Evolutionary conservation across 1,140 invertebrate species (phyloP), one percentile per base, ranked within the genome.

Genomic region (Aphis craccivora): DNA sequence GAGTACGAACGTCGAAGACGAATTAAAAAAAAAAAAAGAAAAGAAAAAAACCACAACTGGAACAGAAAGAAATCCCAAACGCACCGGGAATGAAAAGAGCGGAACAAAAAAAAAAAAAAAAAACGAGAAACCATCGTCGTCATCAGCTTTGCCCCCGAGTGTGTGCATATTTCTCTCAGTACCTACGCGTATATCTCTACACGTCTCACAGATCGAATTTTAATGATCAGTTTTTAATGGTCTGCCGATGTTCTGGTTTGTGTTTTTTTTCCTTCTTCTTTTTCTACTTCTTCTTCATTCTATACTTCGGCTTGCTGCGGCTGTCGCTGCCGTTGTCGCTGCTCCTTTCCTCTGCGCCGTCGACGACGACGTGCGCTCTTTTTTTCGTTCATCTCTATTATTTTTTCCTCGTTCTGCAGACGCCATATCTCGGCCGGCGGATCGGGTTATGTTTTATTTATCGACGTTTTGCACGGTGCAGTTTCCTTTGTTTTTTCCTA

Each of bases 401-500:
- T 93, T 93, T 93, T 93, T 93, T 93, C 76, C 76, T 53, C 91
- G 22, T 93, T 55, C 81, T 40, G 37, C 37, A 55, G 91, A 93
- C 91, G 91, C 91, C 91, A 93, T 86, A 86, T 93, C 91, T 93
- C 89, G 37, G 81, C 81, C 91, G 25, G 35, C 45, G 55, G 91
- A 83, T 83, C 91, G 91, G 91, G 91, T 93, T 93, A 93, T 93
- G 91, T 93, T 93, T 93, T 93, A 93, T 93, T 93, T 93, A 93
- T 93, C 91, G 91, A 93, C 91, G 91, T 93, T 93, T 55, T 53
- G 91, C 91, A 53, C 67, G 76, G 76, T 48, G 87, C 48, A 89
- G 88, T 86, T 93, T 35, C 48, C 48, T 93, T 93, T 93, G 81
- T 93, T 83, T 55, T 51, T 55, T 84, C 35, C 45, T 84, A 23